Base-by-base conservation (phyloP, 2,888 invertebrate species). In the Neoitamus cyanurus region DNA sequence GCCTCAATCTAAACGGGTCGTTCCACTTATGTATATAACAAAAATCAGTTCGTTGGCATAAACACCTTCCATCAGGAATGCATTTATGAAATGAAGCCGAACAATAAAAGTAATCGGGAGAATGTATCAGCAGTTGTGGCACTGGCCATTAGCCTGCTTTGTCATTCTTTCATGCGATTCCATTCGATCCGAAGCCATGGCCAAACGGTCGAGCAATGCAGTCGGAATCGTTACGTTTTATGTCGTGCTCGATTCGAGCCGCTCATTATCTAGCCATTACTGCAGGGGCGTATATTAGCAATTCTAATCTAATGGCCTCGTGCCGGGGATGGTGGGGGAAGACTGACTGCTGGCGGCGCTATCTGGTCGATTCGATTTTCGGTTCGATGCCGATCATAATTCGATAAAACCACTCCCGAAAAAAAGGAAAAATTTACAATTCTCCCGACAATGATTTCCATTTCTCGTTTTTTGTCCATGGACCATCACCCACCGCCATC, bases 391-490 rank as follows among this genome's bases (percentile, higher is more conserved):
- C 25, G 25, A 77, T 46, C 42, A 77, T 77, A 77, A 77, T 77
- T 77, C 46, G 77, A 46, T 77, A 77, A 77, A 77, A 46, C 2
- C n/a, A 30, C 70, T 15, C 73, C 15, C 11, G 9, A 15, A 58
- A 77, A 42, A 28, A 42, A 77, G 77, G 70, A 70, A 31, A 77
- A 77, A 77, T 42, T 37, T 77, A 77, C 77, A 77, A 46, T 77
- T 77, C 77, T 77, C 77, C 42, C 30, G 46, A 28, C 77, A 77
- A 77, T 77, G 77, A 77, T 77, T 77, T 77, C 42, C 77, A 42
- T 42, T 58, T 58, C 31, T 31, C 25, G 3, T 15, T 70, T 70
- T n/a, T 77, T 42, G 46, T n/a, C 77, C 5, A 77, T 46, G 42
- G 28, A 25, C 34, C 77, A 77, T 30, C n/a, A 11, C n/a, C n/a